These are phyloP conservation scores for Ellobius talpinus DNA, from an alignment of 2,113 vertebrate species.

Conservation along the genomic window DNA sequence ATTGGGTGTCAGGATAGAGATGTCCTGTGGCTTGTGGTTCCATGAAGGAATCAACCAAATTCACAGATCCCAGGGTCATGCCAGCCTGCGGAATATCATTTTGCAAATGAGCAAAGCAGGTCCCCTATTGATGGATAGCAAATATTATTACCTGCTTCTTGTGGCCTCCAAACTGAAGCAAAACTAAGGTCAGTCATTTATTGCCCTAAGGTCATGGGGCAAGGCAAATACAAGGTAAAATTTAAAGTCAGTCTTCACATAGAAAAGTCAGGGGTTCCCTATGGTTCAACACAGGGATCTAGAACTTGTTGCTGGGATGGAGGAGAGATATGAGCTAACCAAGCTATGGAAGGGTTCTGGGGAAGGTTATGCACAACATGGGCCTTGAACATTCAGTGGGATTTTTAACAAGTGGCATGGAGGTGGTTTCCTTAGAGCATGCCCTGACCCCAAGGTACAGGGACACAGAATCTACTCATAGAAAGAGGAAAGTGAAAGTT, in stretches of 20 bases:
- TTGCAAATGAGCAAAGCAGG: not conserved
- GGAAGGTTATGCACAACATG: not conserved
- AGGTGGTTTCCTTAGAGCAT: not conserved
- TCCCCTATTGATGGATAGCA: not conserved
- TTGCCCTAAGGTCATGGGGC: slow-evolving; percentile 17
- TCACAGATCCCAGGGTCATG: not conserved
- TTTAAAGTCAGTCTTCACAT: slow-evolving; percentile 30
- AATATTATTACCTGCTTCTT: slow-evolving; percentile 19
- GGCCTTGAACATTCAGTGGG: slow-evolving; percentile 15
- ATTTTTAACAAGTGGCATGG: slow-evolving; percentile 28
- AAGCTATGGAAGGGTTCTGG: slow-evolving; percentile 19
- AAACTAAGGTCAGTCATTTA: not conserved
- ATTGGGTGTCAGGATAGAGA: not conserved
- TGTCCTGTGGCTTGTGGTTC: not conserved
- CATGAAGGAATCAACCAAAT: not conserved
- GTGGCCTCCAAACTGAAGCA: slow-evolving; percentile 27
- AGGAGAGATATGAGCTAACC: not conserved
- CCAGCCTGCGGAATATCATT: not conserved
- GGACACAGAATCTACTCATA: slow-evolving; percentile 48
- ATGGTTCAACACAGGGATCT: not conserved
- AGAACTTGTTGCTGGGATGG: not conserved
- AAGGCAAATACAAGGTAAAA: slow-evolving; percentile 43
- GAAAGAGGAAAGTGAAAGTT: slow-evolving; percentile 60
- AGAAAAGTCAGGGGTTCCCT: not conserved
- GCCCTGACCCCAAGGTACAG: slow-evolving; percentile 21